phyloP scores from a whole-genome alignment of 2,797 vertebrate species.

The Helarctos malayanus region DNA sequence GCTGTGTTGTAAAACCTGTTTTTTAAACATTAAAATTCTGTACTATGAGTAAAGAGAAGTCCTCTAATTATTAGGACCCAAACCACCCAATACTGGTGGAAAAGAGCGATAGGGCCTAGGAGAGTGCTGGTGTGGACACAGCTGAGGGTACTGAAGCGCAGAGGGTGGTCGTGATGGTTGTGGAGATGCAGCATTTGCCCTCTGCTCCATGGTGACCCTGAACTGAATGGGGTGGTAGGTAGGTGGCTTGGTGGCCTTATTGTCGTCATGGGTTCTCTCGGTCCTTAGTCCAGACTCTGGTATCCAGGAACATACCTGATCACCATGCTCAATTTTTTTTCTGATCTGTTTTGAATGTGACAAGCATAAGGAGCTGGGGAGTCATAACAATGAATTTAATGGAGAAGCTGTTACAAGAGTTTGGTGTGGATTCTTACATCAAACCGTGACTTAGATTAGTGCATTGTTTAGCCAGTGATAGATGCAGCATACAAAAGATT shows the following conservation, averaged over 20 bases:
- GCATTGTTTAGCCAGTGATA: neutral
- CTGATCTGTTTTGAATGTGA: neutral
- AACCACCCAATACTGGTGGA: neutral
- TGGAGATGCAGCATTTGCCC: neutral
- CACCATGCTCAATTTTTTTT: neutral
- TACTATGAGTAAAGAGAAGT: neutral
- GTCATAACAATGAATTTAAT: neutral
- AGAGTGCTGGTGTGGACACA: neutral
- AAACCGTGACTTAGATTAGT: neutral
- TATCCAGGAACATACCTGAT: neutral
- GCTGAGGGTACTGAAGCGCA: neutral
- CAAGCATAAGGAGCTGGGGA: neutral
- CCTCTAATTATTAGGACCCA: neutral
- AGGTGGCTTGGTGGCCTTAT: neutral
- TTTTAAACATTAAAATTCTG: neutral
- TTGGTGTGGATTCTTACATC: neutral
- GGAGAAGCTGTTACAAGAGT: neutral
- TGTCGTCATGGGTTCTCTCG: neutral
- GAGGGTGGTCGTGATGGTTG: neutral
- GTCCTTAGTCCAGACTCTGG: neutral
- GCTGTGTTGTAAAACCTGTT: neutral
- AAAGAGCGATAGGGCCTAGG: neutral
- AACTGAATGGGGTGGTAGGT: neutral
- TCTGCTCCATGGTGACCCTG: neutral
- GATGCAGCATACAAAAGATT: neutral